Base-by-base conservation (phyloP, 1,140 invertebrate species). In the Oppia nitens region DNA sequence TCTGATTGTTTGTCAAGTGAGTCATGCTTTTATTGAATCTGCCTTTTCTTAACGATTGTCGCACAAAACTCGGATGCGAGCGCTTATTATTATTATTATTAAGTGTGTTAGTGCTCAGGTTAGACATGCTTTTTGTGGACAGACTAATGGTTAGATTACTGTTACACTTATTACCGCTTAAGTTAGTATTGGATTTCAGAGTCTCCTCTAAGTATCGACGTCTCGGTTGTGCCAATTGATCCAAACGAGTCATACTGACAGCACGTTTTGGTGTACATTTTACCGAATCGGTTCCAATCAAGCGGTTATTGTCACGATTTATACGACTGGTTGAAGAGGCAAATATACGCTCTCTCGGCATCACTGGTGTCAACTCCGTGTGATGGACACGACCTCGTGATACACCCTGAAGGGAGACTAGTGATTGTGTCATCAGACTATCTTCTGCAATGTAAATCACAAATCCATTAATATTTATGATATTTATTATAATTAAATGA, bases 241-340 rank as follows among this genome's bases (percentile, higher is more conserved):
- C 87, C 76, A 91, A 78, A 67, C 87, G 81, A 66, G 85, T 85
- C 85, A 90, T 87, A 68, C 86, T 89, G 75, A 84, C 84, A 66
- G 87, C 85, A 79, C 86, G 70, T 68, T 55, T 70, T n/a, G 55
- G 60, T 9, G 32, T 40, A 40, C 32, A 9, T 17, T 40, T 40
- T 40, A 40, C 32, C 17, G 6, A 6, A 40, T 40, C 17, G 32
- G 32, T 40, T 9, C 32, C 32, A n/a, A n/a, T n/a, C 17, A 17
- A 9, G 6, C 17, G 6, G 17, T 6, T 40, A 40, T 6, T 40
- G 6, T 40, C 32, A 9, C 17, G 6, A 40, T 40, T 40, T 6
- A 40, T 40, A 40, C 32, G 32, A 40, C 32, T 17, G 32, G 32
- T 40, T 17, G 32, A 40, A 9, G 32, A 40, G 32, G 32, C 32